These are phyloP conservation scores for Cladopsammia gracilis DNA, from an alignment of 64 coral and sea anemone genomes.

Conservation along the genomic window DNA sequence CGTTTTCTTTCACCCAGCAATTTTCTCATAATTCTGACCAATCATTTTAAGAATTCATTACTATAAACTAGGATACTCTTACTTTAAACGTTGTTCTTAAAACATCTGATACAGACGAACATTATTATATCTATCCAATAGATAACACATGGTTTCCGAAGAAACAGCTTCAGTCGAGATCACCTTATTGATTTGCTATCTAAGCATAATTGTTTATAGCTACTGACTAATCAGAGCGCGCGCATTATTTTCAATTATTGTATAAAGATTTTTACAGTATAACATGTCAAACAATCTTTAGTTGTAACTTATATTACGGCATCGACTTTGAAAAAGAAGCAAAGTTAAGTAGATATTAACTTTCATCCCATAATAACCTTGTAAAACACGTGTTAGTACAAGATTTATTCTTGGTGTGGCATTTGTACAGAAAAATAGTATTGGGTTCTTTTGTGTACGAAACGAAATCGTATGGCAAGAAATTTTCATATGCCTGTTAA, in stretches of 20 bases:
- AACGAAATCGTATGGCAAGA: too few species aligned
- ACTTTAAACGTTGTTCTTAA: not conserved
- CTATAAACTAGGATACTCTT: too few species aligned
- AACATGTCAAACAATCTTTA: not conserved
- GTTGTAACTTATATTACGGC: not conserved
- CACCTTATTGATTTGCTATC: too few species aligned
- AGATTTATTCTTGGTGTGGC: too few species aligned
- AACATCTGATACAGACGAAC: slow-evolving; percentile 43
- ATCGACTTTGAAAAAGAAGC: not conserved
- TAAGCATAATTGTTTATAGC: too few species aligned
- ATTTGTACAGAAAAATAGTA: too few species aligned
- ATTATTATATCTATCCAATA: slow-evolving; percentile 10
- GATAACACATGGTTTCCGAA: not conserved
- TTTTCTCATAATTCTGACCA: too few species aligned
- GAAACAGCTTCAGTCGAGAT: not conserved
- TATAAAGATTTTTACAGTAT: not conserved
- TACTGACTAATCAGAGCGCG: not conserved
- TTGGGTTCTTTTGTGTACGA: too few species aligned
- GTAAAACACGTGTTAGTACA: not conserved
- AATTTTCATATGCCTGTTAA: too few species aligned
- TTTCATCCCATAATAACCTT: not conserved
- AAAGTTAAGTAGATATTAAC: not conserved
- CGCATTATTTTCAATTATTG: too few species aligned
- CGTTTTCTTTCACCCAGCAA: too few species aligned
- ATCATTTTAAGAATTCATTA: too few species aligned